phyloP scores from a whole-genome alignment of 2,797 vertebrate species.

The Naso thynnoides region DNA sequence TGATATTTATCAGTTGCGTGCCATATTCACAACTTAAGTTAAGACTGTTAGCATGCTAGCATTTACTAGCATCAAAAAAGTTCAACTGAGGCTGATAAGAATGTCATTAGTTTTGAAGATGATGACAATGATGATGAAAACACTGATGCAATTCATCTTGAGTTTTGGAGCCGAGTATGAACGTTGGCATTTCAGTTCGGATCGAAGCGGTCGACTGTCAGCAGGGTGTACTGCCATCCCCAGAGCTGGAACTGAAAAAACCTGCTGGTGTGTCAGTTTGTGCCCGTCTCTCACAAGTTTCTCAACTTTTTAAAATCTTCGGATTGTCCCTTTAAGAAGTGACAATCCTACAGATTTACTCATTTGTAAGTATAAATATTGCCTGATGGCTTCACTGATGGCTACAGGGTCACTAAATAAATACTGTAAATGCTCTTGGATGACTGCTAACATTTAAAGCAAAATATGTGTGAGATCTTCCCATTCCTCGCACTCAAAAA shows the following conservation, averaged over 20 bases:
- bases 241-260: not conserved
- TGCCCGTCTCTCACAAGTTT: not conserved
- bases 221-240: not conserved
- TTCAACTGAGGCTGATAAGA: not conserved
- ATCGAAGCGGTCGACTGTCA: not conserved
- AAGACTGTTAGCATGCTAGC: not conserved
- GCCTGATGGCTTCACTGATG: not conserved
- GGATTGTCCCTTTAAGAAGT: not conserved
- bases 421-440: not conserved
- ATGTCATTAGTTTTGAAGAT: no score
- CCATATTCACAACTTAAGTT: not conserved
- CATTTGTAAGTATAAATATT: not conserved
- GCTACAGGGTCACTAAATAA: not conserved
- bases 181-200: no score
- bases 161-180: no score
- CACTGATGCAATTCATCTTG: not conserved
- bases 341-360: not conserved
- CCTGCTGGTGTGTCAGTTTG: not conserved
- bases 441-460: not conserved
- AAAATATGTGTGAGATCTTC: not conserved
- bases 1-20: not conserved
- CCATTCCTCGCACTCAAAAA: conserved; percentile 9
- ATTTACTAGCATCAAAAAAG: not conserved
- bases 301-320: not conserved
- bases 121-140: no score